phyloP scores from a whole-genome alignment of 2,888 invertebrate genomes.

The Aspidiotus destructor region DNA sequence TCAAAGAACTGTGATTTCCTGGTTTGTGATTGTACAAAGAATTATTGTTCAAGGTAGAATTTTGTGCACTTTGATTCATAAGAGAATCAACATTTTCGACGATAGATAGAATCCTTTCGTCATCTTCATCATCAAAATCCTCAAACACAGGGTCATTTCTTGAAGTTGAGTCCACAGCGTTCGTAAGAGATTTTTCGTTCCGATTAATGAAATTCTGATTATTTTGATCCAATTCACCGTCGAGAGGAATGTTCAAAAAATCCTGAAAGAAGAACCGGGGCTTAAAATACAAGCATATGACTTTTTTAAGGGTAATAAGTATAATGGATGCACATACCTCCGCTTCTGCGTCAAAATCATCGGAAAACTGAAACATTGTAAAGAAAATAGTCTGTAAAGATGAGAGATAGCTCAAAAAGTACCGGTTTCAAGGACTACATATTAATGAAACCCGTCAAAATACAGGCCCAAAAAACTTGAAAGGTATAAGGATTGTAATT shows the following conservation, averaged over 20 bases:
- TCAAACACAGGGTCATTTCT: neutral
- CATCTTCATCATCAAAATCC: conserved; percentile 6
- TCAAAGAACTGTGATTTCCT: neutral
- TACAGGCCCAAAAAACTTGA: no score
- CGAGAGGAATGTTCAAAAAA: conserved; percentile 14
- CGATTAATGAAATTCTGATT: neutral
- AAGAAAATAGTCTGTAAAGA: neutral
- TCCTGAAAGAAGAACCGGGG: conserved; percentile 13
- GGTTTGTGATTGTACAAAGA: neutral
- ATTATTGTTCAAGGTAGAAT: no score
- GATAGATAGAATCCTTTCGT: conserved; percentile 18
- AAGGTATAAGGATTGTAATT: no score
- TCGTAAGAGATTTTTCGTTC: neutral
- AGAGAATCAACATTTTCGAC: conserved; percentile 10
- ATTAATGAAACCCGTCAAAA: no score
- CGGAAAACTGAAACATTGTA: conserved; percentile 25
- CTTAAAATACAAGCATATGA: neutral
- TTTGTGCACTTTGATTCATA: neutral
- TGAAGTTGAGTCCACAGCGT: neutral
- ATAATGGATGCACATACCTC: conserved; percentile 10
- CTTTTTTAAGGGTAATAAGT: neutral
- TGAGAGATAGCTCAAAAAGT: no score
- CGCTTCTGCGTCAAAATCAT: conserved; percentile 16
- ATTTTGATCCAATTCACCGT: neutral
- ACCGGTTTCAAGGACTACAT: no score